phyloP scores from a whole-genome alignment of 2,888 invertebrate genomes.

The Cephus runcator region DNA sequence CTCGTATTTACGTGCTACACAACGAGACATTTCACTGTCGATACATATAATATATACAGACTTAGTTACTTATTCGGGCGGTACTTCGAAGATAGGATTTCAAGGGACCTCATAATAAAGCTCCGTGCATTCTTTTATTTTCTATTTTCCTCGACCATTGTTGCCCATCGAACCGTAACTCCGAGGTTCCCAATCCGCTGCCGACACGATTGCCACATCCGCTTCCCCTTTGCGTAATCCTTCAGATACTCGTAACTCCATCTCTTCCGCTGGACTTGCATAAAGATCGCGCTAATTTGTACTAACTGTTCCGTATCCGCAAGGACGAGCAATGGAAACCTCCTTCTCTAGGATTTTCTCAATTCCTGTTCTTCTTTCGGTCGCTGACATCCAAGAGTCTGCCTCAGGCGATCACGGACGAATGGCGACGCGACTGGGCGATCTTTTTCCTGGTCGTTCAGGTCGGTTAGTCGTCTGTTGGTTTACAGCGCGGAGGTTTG shows the following conservation, averaged over 20 bases:
- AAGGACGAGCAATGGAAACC: not conserved
- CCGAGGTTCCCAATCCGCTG: not conserved
- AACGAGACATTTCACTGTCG: constrained; percentile 20
- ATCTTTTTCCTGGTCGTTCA: not conserved
- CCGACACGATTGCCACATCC: not conserved
- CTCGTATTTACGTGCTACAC: not conserved
- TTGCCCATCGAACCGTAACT: not conserved
- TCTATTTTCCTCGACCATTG: not conserved
- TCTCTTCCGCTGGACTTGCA: not conserved
- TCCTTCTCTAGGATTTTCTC: not conserved
- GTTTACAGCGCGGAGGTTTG: constrained; percentile 29
- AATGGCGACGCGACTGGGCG: not conserved
- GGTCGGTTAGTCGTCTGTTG: constrained; percentile 4
- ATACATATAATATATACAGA: constrained; percentile 20
- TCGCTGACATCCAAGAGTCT: not conserved
- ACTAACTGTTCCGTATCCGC: not conserved
- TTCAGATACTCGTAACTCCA: not conserved
- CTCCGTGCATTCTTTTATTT: not conserved
- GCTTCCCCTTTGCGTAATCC: not conserved
- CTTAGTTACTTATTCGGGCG: constrained; percentile 14
- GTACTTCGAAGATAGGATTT: constrained; percentile 7
- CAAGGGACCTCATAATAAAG: not conserved
- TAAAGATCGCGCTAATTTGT: not conserved
- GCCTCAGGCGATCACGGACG: not conserved
- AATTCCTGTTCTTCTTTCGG: not conserved